Base-by-base conservation (phyloP, 2,113 vertebrate genomes). In the Heliornis fulica region DNA sequence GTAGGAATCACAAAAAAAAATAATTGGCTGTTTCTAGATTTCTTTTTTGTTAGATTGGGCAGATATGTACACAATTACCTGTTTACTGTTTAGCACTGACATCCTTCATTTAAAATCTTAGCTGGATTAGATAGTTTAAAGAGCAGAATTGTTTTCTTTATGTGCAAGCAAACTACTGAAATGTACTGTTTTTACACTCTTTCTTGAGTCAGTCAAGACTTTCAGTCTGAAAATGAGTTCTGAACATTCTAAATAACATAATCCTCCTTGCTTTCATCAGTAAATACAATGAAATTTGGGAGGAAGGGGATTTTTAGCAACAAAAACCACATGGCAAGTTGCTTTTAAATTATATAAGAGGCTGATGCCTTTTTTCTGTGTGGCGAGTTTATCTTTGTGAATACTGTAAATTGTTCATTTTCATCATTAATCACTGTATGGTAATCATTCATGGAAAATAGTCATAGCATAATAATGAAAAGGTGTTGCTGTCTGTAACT, bases 341-440 rank as follows among this genome's bases (percentile, higher is more conserved):
- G 36, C 34, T 92, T 92, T 80, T 89, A 76, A 95, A 71, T 83
- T 56, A 41, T 25, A 46, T 28, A 43, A 71, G 72, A 93, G 89
- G 54, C 50, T 93, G 22, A 63, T 96, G 36, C 50, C 41, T 92
- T 57, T 88, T 90, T 68, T 95, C 28, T 31, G 11, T 29, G 21
- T 96, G 69, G 25, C 43, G 79, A 79, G 34, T 91, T 61, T 95
- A 36, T 64, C 38, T 94, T 54, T 93, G 78, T 94, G 87, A 82
- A 78, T 89, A 54, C 38, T 87, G 79, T 96, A 81, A 97, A 94
- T 43, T 95, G 59, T 74, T 31, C 21, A 29, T 93, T 91, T 95
- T 61, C 65, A 45, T 88, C 29, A 83, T 94, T 86, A 88, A 72
- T 66, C 48, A 43, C 60, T 96, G 89, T 96, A 60, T 72, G 75